phyloP scores from a whole-genome alignment of 2,113 vertebrate genomes.

The Carassius carassius region DNA sequence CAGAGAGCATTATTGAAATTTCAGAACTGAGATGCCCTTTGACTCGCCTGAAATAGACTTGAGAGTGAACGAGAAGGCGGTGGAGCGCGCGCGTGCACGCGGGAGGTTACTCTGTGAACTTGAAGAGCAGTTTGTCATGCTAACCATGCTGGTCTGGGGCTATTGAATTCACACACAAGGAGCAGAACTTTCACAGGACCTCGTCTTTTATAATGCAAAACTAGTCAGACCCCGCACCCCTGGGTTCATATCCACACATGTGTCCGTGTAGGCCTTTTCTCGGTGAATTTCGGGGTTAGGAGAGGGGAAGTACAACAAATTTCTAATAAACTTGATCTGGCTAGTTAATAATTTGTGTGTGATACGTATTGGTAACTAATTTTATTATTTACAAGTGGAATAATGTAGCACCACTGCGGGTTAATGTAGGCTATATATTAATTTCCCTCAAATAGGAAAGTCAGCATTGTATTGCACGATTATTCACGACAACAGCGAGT shows the following conservation, averaged over 20 bases:
- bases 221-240: slow-evolving; percentile 59
- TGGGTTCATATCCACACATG: slow-evolving; percentile 63
- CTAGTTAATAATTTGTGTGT: background rate
- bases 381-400: background rate
- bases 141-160: slow-evolving; percentile 65
- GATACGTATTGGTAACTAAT: background rate
- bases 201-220: slow-evolving; percentile 76
- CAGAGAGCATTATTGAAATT: background rate
- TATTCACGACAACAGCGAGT: background rate
- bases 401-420: background rate
- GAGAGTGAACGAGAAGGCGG: slow-evolving; percentile 43
- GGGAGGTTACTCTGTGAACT: slow-evolving; percentile 61
- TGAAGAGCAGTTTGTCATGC: slow-evolving; percentile 76
- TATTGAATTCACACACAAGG: slow-evolving; percentile 73
- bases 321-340: background rate
- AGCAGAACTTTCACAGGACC: slow-evolving; percentile 82
- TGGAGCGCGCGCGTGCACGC: background rate
- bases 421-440: background rate
- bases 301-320: background rate
- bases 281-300: background rate
- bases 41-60: slow-evolving; percentile 5
- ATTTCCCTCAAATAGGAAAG: background rate
- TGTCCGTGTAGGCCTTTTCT: slow-evolving; percentile 57
- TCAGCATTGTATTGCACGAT: background rate
- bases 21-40: background rate